Conservation (phyloP, 2,888 invertebrate species). For the Hyles lineata region DNA sequence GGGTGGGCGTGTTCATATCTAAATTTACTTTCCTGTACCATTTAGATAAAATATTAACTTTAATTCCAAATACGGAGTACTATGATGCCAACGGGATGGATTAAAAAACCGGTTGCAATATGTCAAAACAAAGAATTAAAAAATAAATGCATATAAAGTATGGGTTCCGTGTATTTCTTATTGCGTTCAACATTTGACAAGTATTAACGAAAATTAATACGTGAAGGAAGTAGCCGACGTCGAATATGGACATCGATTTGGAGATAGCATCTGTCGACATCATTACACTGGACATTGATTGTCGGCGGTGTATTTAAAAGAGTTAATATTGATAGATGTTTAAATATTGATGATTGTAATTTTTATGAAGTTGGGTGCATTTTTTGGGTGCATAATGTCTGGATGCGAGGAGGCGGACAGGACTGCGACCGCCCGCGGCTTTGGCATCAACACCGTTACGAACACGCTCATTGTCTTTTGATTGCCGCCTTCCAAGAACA, state of each 20-base stretch:
- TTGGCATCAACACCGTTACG: conserved; percentile 68
- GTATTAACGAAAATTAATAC: conserved; percentile 23
- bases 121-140: background rate
- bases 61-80: background rate
- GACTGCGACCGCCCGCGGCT: conserved; percentile 51
- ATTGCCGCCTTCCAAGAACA: conserved; percentile 76
- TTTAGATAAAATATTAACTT: background rate
- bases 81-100: background rate
- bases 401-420: conserved; percentile 56
- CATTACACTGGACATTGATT: conserved; percentile 21
- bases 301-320: conserved; percentile 27
- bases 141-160: background rate
- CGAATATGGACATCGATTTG: conserved; percentile 23
- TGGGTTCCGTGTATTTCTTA: conserved; percentile 12
- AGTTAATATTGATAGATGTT: conserved; percentile 36
- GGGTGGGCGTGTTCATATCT: background rate
- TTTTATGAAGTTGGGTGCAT: conserved; percentile 67
- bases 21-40: background rate
- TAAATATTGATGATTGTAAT: conserved; percentile 61
- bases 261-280: conserved; percentile 15
- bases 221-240: conserved; percentile 19
- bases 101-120: background rate
- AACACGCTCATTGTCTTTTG: conserved; percentile 73
- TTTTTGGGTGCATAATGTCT: conserved; percentile 12
- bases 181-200: conserved; percentile 12